Evolutionary conservation across 1,140 invertebrate species (phyloP).

Genomic region (Nixonia krombeini): DNA sequence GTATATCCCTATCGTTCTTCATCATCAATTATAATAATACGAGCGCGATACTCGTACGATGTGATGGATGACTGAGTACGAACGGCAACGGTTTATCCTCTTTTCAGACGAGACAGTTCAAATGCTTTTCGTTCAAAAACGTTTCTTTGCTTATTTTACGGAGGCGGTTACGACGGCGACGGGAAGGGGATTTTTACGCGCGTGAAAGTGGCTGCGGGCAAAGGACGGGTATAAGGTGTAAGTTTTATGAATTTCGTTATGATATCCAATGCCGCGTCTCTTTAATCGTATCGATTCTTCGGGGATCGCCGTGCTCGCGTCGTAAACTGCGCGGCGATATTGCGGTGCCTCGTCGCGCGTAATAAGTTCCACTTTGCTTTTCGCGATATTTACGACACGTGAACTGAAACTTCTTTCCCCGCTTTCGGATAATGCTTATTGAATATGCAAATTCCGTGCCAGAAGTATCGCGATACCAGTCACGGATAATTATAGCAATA

Average conservation of each 20-base stretch:
- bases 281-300: neutral
- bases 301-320: neutral
- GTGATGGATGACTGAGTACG: no score
- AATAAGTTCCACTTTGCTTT: constrained; percentile 8
- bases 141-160: no score
- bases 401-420: constrained; percentile 14
- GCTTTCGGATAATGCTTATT: constrained; percentile 28
- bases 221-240: no score
- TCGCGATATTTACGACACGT: constrained; percentile 17
- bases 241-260: neutral
- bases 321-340: neutral
- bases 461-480: neutral
- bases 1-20: no score
- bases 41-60: no score
- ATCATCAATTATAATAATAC: no score
- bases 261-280: neutral
- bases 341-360: constrained; percentile 1
- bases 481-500: constrained; percentile 14
- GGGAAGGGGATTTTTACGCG: no score
- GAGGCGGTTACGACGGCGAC: no score
- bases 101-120: no score
- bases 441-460: constrained; percentile 35
- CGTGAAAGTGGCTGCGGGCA: no score
- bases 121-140: no score
- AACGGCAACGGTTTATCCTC: no score